These are phyloP conservation scores for Aspidiotus rigidus DNA, from an alignment of 2,888 invertebrate genomes.

Conservation along the genomic window DNA sequence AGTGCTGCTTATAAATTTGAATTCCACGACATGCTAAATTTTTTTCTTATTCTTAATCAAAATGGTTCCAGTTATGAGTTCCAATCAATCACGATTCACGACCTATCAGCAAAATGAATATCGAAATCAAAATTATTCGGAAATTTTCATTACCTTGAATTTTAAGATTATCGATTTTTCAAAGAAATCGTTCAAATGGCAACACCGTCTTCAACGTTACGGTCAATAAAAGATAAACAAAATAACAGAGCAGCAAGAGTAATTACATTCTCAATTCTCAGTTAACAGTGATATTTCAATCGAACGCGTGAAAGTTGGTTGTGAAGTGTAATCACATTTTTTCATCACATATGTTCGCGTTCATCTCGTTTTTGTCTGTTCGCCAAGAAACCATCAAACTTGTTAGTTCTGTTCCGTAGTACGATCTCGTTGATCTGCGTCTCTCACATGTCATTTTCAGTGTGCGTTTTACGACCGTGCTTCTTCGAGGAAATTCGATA, in stretches of 20 bases:
- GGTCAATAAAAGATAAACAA: slow-evolving; percentile 11
- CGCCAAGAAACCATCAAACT: background rate
- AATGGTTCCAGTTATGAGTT: no score
- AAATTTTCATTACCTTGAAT: no score
- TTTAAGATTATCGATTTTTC: no score
- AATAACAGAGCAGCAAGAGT: background rate
- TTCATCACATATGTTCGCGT: slow-evolving; percentile 1
- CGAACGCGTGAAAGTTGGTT: background rate
- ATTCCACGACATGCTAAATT: no score
- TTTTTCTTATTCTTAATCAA: no score
- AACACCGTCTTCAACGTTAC: slow-evolving; percentile 14
- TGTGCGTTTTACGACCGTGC: no score
- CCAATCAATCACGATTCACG: no score
- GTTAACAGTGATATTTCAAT: background rate
- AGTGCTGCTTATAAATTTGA: no score
- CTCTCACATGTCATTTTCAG: background rate
- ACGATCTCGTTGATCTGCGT: background rate
- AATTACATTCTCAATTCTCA: background rate
- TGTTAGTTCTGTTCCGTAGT: background rate
- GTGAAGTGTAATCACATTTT: background rate
- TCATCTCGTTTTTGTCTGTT: background rate
- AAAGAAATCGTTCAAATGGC: background rate
- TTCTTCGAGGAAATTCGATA: no score
- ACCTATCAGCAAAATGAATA: no score
- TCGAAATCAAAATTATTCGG: no score